Percentiles rank a stretch among this genome's conserved stretches.
Conservation (phyloP, 2,797 vertebrate species). For the Sebastes minor region DNA sequence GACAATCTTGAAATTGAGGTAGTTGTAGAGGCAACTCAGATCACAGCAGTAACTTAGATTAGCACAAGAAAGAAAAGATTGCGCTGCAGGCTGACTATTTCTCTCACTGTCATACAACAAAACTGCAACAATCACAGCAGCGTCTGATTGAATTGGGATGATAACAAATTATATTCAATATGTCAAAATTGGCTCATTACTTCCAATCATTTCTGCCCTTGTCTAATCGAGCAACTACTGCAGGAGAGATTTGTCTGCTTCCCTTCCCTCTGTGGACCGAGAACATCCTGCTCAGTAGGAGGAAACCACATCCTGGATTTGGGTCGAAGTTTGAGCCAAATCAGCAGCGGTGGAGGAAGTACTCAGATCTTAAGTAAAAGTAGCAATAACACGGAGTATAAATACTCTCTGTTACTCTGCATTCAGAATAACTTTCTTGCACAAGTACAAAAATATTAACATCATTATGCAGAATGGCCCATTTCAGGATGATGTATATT, state of each 20-base stretch:
- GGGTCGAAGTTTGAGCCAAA: background rate
- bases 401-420: background rate
- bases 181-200: slow-evolving; percentile 9
- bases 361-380: background rate
- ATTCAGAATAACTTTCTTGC: background rate
- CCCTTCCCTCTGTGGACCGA: background rate
- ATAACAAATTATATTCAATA: slow-evolving; percentile 14
- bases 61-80: background rate
- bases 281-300: background rate
- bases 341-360: background rate
- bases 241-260: slow-evolving; percentile 3
- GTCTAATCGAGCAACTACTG: background rate
- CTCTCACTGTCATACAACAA: background rate
- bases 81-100: slow-evolving; percentile 14
- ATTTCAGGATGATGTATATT: background rate
- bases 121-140: slow-evolving; percentile 16
- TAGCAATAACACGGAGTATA: background rate
- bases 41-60: slow-evolving; percentile 28
- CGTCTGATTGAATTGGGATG: background rate
- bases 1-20: slow-evolving; percentile 17
- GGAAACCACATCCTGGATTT: background rate
- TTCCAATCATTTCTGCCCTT: background rate
- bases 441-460: no score
- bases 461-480: background rate
- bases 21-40: slow-evolving; percentile 4